Evolutionary conservation across 2,797 vertebrate genomes (phyloP), one percentile per base, ranked within the genome.

Genomic region (Anabacerthia variegaticeps): DNA sequence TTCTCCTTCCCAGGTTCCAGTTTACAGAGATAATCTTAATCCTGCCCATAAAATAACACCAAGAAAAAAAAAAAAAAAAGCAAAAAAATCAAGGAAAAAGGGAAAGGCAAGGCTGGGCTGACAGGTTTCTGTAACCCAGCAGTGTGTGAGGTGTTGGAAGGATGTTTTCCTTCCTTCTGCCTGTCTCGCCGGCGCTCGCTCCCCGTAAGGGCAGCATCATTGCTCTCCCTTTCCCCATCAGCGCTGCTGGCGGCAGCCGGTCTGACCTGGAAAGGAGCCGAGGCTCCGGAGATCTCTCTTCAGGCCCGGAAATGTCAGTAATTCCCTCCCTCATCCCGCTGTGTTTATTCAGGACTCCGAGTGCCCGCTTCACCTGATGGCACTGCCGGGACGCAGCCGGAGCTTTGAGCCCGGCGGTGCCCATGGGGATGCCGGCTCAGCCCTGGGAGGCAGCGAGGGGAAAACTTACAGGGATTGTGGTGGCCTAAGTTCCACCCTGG

Each of bases 221-320:
- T 54, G 79, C 81, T 90, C 30, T 96, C 90, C 73, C 89, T 92
- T 93, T 97, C 91, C 77, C 96, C 96, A 89, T 95, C 95, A 96
- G 97, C 89, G 6, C 85, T 95, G 90, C 26, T 98, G 97, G 98
- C 98, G 95, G 98, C 98, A 98, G 98, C 94, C 98, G 98, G 98
- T 98, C 98, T 99, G 98, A 98, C 98, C 98, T 98, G 97, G 97
- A 97, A 98, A 97, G 97, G 97, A 94, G 87, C 95, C 67, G 95
- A 83, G 93, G 89, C 97, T 96, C 97, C 90, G 44, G 97, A 97
- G 97, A 94, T 96, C 96, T 97, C 93, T 87, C 94, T 83, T 89
- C 88, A 92, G 94, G 92, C 34, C 93, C 89, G 91, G 96, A 98
- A 97, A 94, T 86, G 91, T 94, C 96, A 95, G 94, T 96, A 96